These are phyloP conservation scores for Cygnus atratus DNA, from an alignment of 2,113 vertebrate genomes.

Conservation along the genomic window DNA sequence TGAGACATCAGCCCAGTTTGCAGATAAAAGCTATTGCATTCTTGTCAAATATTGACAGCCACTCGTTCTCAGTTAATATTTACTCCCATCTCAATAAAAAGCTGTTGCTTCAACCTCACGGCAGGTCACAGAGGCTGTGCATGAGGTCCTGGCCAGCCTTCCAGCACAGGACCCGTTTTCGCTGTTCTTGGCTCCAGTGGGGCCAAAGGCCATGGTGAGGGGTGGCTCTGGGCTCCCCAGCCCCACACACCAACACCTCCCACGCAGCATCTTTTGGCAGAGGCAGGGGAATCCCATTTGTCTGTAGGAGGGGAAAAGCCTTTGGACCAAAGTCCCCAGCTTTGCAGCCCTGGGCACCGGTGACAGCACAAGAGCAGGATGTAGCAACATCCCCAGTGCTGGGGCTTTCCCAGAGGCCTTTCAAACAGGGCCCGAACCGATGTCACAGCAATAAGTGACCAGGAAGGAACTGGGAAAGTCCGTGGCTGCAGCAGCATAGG, in stretches of 20 bases:
- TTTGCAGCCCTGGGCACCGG: accelerated
- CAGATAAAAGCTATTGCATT: neutral
- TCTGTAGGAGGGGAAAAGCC: neutral
- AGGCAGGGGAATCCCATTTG: neutral
- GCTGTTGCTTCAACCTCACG: neutral
- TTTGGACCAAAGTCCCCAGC: neutral
- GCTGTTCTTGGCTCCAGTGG: neutral
- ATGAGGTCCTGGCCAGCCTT: neutral
- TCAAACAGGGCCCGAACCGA: accelerated
- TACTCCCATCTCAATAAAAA: neutral
- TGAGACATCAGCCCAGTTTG: neutral
- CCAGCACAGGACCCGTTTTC: accelerated
- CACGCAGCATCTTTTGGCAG: accelerated
- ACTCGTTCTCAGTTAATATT: slow-evolving; percentile 3
- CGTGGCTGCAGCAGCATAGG: neutral
- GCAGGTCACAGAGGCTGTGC: accelerated
- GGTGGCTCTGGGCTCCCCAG: neutral
- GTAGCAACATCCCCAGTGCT: neutral
- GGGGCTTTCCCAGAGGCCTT: neutral
- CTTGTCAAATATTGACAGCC: neutral
- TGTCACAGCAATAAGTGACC: neutral
- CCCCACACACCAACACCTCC: neutral
- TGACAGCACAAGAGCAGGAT: neutral
- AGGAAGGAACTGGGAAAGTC: neutral
- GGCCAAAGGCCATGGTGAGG: accelerated